These are phyloP conservation scores for Caenorhabditis brenneri DNA, from an alignment of 1,140 invertebrate genomes.

Conservation along the genomic window DNA sequence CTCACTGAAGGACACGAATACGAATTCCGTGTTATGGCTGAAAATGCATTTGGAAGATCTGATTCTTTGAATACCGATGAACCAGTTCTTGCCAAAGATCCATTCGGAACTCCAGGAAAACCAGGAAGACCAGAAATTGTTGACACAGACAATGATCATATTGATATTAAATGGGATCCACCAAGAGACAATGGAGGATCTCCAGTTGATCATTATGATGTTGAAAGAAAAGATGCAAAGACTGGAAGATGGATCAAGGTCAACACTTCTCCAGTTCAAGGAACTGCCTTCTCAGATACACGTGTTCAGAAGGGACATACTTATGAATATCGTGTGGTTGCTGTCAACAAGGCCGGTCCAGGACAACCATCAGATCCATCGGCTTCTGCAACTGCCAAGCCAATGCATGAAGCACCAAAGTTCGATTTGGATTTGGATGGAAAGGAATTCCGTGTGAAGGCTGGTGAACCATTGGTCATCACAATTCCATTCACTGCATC, in stretches of 20 bases:
- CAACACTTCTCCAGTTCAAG: conserved; percentile 83
- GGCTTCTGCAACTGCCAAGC: conserved; percentile 84
- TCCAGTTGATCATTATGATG: conserved; percentile 70
- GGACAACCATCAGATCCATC: conserved; percentile 91
- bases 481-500: conserved; percentile 90
- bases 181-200: conserved; percentile 69
- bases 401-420: conserved; percentile 94
- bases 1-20: conserved; percentile 95
- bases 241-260: conserved; percentile 90
- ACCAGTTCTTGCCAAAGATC: conserved; percentile 87
- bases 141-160: conserved; percentile 90
- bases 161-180: conserved; percentile 78
- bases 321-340: conserved; percentile 95
- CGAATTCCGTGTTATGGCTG: conserved; percentile 88
- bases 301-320: conserved; percentile 90
- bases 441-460: conserved; percentile 87
- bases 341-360: conserved; percentile 90
- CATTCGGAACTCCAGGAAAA: conserved; percentile 87
- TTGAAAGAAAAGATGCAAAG: conserved; percentile 82
- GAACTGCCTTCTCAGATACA: conserved; percentile 82
- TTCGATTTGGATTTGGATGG: conserved; percentile 88
- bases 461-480: conserved; percentile 93
- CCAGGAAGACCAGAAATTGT: conserved; percentile 86
- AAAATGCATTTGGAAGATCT: conserved; percentile 91
- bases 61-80: conserved; percentile 85